Evolutionary conservation across 2,888 invertebrate species (phyloP).

Genomic region (Tinea trinotella): DNA sequence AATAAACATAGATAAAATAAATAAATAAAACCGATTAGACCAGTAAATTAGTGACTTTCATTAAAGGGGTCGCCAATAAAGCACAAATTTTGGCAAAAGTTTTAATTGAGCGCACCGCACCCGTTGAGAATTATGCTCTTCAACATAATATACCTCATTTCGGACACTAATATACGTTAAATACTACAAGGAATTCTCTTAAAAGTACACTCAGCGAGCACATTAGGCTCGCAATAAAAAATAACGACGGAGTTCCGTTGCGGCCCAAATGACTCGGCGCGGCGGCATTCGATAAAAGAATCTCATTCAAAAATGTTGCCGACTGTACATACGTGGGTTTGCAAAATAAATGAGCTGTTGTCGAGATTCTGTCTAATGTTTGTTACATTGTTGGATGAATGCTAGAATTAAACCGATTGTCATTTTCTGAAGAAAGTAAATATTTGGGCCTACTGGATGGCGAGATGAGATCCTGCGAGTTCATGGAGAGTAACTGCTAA

Average conservation of each 20-base stretch:
- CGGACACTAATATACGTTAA: slow-evolving; percentile 16
- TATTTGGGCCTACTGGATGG: no score
- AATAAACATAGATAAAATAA: no score
- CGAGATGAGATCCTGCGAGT: no score
- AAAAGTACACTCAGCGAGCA: slow-evolving; percentile 8
- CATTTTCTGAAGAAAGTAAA: not conserved
- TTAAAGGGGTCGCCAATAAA: no score
- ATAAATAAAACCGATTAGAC: not conserved
- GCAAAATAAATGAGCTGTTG: slow-evolving; percentile 5
- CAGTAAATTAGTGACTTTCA: not conserved
- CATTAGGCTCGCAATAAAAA: not conserved
- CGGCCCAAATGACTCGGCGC: slow-evolving; percentile 10
- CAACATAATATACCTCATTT: slow-evolving; percentile 10
- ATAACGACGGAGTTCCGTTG: slow-evolving; percentile 5
- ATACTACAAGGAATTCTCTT: slow-evolving; percentile 12
- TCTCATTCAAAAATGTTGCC: not conserved
- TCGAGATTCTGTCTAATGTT: not conserved
- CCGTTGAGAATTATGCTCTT: slow-evolving; percentile 3
- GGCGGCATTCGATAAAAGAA: slow-evolving; percentile 13
- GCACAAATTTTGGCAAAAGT: slow-evolving; percentile 6
- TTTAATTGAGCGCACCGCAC: not conserved
- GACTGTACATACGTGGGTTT: not conserved
- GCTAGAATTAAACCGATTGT: not conserved
- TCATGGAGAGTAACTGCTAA: no score
- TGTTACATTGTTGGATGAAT: not conserved